phyloP scores from a whole-genome alignment of 2,888 invertebrate species.

The Ochropleura plecta region DNA sequence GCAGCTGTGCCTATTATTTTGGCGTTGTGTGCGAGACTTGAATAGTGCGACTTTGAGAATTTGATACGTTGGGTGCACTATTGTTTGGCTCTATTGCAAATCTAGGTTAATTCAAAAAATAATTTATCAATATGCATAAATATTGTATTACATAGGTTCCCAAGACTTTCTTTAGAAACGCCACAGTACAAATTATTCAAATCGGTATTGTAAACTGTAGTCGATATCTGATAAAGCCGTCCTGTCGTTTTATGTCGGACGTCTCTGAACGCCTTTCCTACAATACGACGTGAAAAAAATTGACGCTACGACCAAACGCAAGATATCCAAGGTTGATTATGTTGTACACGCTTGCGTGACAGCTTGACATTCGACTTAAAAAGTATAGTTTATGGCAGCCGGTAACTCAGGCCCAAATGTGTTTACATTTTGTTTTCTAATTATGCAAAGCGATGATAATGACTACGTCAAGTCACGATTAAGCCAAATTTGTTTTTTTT shows the following conservation, averaged over 20 bases:
- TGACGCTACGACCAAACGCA: constrained; percentile 59
- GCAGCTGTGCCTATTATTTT: constrained; percentile 89
- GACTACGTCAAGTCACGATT: constrained; percentile 78
- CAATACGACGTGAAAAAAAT: constrained; percentile 69
- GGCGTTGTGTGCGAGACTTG: constrained; percentile 81
- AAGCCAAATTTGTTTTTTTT: constrained; percentile 65
- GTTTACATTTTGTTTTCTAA: constrained; percentile 79
- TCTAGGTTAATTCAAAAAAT: constrained; percentile 34
- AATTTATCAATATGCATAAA: constrained; percentile 13
- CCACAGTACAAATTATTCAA: constrained; percentile 22
- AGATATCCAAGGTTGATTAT: constrained; percentile 70
- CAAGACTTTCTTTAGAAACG: background rate
- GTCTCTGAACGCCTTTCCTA: constrained; percentile 36
- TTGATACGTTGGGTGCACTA: constrained; percentile 73
- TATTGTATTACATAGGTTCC: constrained; percentile 27
- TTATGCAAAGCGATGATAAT: constrained; percentile 80
- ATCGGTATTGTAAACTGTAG: constrained; percentile 32
- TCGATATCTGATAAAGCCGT: constrained; percentile 32
- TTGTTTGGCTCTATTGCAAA: constrained; percentile 38
- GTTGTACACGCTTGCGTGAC: constrained; percentile 83
- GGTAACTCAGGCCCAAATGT: constrained; percentile 74
- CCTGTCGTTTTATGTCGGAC: constrained; percentile 28
- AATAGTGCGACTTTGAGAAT: constrained; percentile 69
- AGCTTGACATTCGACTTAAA: constrained; percentile 79
- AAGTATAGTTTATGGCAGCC: constrained; percentile 74